Base-by-base conservation (phyloP, 1,140 invertebrate species). In the Diorhabda carinulata region DNA sequence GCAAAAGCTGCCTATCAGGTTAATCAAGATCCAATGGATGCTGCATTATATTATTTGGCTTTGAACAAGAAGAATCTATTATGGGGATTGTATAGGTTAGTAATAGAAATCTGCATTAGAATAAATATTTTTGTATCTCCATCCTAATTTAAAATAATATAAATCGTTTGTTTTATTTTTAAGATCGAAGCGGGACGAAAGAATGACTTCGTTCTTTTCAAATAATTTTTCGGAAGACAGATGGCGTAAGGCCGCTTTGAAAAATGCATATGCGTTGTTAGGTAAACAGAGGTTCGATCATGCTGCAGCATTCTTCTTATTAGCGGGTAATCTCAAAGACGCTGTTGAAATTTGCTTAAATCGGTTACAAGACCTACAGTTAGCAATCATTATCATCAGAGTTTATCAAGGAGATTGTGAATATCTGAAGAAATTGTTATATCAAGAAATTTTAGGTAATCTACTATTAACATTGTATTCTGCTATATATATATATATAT, bases 11-110 rank as follows among this genome's bases (percentile, higher is more conserved):
- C 95, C 0, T 98, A 95, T 81, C 93, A 96, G 82, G 80, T 83
- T 0, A 91, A 93, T 44, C 91, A 97, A 81, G 95, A 99, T 82
- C 98, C 98, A 0, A 86, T 99, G 78, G 98, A 99, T 81, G 96
- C 98, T 4, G 96, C 98, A 2, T 84, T 99, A 7, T 99, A 96
- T 81, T 99, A 99, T 81, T 83, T 99, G 64, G 97, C 98, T 3
- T 97, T 99, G 96, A 97, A 94, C 80, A 99, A 99, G 84, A 98
- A 99, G 78, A 97, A 91, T 77, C 83, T 99, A 4, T 87, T 99
- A 0, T 98, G 96, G 92, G 97, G 96, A 3, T 81, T 99, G 3
- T 99, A 96, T 82, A 83, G 78, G 78, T 78, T 67, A 83, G 68
- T 60, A 8, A 52, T 52, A 2, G 6, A 52, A 25, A 25, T 25